Evolutionary conservation across 2,113 vertebrate species (phyloP), one percentile per base, ranked within the genome.

Genomic region (Morone saxatilis): DNA sequence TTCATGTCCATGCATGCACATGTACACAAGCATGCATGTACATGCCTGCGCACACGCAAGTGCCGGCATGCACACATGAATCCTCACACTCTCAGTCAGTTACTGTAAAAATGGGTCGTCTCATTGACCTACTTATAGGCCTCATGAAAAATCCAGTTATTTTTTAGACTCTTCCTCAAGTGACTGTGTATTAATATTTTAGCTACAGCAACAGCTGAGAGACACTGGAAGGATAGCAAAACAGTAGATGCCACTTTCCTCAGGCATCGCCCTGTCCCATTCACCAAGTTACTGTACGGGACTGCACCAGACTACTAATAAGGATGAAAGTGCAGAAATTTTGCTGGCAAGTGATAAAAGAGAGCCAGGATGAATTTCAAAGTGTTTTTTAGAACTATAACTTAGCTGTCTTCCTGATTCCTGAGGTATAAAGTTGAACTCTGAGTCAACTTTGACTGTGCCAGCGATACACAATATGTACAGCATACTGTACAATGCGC

Each of bases 101-200:
- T 86, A 63, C 76, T 85, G 74, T 86, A 88, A 85, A 95, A 94
- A 95, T 92, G 85, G 93, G 94, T 95, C 88, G 47, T 91, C 89
- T 95, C 91, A 93, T 89, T 94, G 94, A 95, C 94, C 94, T 93
- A 96, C 89, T 94, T 96, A 73, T 84, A 76, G 48, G 53, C 66
- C 80, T 95, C 91, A 86, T 92, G 82, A 94, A 93, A 94, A 93
- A 92, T 92, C 90, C 73, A 90, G 77, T 78, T 67, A 75, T 91
- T 90, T 88, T 93, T 88, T 89, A 75, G 77, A 81, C 70, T 89
- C 68, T 86, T 93, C 75, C 89, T 93, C 83, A 20, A 87, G 85
- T 90, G 85, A 90, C 81, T 79, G 56, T 73, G 76, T 86, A 92
- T 93, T 81, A 94, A 95, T 94, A 91, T 94, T 94, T 95, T 80